Evolutionary conservation across 2,113 vertebrate species (phyloP), one percentile per base, ranked within the genome.

Genomic region (Pyrgilauda ruficollis): DNA sequence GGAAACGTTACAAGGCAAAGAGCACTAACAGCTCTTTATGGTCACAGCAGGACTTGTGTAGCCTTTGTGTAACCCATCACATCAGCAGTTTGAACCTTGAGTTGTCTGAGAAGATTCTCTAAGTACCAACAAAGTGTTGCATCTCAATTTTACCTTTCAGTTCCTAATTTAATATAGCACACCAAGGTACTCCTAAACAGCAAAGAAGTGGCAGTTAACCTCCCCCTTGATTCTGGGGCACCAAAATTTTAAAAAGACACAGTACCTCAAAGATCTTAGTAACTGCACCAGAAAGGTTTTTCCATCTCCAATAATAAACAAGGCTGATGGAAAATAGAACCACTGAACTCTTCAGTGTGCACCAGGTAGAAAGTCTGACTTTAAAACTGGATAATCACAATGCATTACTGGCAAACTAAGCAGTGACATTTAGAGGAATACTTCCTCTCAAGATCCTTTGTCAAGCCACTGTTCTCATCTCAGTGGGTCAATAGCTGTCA

Each of bases 91-190:
- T 2, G 7, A 72, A 59, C 43, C 47, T 5, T 33, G 13, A 74
- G 13, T 1, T 22, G 37, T 15, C 15, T 37, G 28, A 74, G 66
- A 61, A 81, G 26, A 56, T 26, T 53, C 37, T 2, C 0, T 4
- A 44, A 58, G 16, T 16, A 62, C 11, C 46, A 77, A 33, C 23
- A 5, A 61, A 69, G 39, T 2, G 19, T 6, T 68, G n/a, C 8
- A n/a, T 22, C 46, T 49, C 6, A 39, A 24, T 81, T 89, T 69
- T 66, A 21, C 6, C 22, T 79, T 86, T 33, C 47, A 39, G 26
- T 4, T 21, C n/a, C 14, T 41, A 47, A 62, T 70, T 74, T 43
- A 62, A 75, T 13, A 46, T 5, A 82, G 66, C 31, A 49, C 4
- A 43, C 6, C 13, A 49, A 74, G 10, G 33, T 28, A 64, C 39